A percentile compares a stretch with the other conserved stretches of the same genome.
Evolutionary conservation across 1,140 invertebrate genomes (phyloP).

Genomic region (Temnothorax curvispinosus): DNA sequence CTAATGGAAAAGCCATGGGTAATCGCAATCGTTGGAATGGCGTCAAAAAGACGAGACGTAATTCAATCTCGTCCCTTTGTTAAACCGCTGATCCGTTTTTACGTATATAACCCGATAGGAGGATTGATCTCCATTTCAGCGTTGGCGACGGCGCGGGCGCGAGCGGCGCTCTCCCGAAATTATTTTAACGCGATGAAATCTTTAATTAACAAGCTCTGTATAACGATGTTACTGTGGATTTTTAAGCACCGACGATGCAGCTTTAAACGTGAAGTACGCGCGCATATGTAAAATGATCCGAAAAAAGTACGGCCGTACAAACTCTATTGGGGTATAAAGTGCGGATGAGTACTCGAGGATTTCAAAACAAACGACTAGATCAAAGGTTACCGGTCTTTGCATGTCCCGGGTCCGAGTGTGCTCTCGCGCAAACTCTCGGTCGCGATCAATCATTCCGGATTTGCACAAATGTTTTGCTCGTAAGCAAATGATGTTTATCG

Average conservation of each 20-base stretch:
- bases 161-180: background rate
- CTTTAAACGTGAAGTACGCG: background rate
- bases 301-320: background rate
- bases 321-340: background rate
- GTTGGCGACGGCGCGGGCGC: background rate
- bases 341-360: background rate
- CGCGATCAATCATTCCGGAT: background rate
- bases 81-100: slow-evolving; percentile 45
- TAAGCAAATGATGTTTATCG: slow-evolving; percentile 37
- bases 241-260: background rate
- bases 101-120: slow-evolving; percentile 15
- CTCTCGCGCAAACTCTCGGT: background rate
- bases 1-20: background rate
- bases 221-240: background rate
- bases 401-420: background rate
- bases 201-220: slow-evolving; percentile 25
- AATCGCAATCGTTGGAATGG: slow-evolving; percentile 11
- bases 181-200: slow-evolving; percentile 13
- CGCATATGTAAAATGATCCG: background rate
- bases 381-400: slow-evolving; percentile 19
- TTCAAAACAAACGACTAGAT: slow-evolving; percentile 42
- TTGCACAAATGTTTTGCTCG: slow-evolving; percentile 1
- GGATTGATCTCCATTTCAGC: background rate
- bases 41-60: slow-evolving; percentile 28
- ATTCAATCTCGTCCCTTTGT: slow-evolving; percentile 44